Evolutionary conservation across 1,140 invertebrate species (phyloP), one percentile per base, ranked within the genome.

Genomic region (Plodia interpunctella): DNA sequence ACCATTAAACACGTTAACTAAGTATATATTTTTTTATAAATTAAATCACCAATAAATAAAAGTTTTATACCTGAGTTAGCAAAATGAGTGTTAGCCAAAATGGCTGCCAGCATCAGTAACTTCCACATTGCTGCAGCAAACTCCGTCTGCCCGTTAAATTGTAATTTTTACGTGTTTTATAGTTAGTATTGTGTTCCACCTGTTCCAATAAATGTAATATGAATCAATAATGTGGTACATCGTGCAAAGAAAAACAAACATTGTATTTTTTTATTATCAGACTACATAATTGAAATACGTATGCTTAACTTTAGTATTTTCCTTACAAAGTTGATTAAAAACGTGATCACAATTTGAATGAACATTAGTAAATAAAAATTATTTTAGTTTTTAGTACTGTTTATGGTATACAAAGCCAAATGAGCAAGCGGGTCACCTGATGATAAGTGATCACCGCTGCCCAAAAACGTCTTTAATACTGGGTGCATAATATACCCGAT

Each of bases 121-220:
- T 59, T 65, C 63, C 54, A 63, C 56, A 58, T 63, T 20, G 35
- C 38, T 28, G 53, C 38, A 5, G 13, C 32, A 35, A 17, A 44
- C 38, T n/a, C 2, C 38, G 38, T 44, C 15, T 44, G 38, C 1
- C 5, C 11, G 35, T 15, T 44, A 44, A 44, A 10, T 44, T 44
- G 38, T 44, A 44, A 44, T 44, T 44, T 44, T 44, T 44, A 44
- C 38, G 3, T 15, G 38, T 44, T 44, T 44, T 44, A 44, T 44
- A 44, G 38, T 44, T 44, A 44, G 15, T 15, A 2, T 44, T 15
- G 15, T 44, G 38, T 44, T 44, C 4, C 38, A 44, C 38, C 38
- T 44, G 38, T 44, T 6, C 38, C 38, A 44, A 44, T 44, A 44
- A 44, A 15, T 13, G 15, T 44, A 44, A 44, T 44, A 6, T 44